phyloP scores from a whole-genome alignment of 2,113 vertebrate species.

The Martes martes region DNA sequence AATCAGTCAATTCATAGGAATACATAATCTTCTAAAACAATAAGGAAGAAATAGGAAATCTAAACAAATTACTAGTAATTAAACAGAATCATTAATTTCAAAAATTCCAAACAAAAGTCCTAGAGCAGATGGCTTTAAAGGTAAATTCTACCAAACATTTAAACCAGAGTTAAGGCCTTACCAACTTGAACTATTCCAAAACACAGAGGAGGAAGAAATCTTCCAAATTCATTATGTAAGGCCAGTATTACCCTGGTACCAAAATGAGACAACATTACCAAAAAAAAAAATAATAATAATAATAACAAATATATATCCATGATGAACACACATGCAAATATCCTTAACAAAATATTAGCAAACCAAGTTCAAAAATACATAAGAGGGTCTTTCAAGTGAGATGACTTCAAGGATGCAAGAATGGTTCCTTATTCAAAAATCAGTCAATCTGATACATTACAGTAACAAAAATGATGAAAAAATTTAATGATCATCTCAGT shows the following conservation, averaged over 20 bases:
- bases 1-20: not conserved
- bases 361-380: not conserved
- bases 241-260: not conserved
- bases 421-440: not conserved
- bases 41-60: not conserved
- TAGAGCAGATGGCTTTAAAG: not conserved
- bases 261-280: not conserved
- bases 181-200: not conserved
- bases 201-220: not conserved
- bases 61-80: not conserved
- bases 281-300: not conserved
- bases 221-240: not conserved
- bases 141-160: not conserved
- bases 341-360: not conserved
- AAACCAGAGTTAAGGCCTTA: not conserved
- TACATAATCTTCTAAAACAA: not conserved
- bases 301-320: not conserved
- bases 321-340: not conserved
- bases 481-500: not conserved
- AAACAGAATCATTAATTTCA: not conserved
- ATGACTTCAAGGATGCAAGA: not conserved
- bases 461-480: not conserved
- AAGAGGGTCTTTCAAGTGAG: not conserved
- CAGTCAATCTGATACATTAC: not conserved
- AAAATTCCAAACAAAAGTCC: not conserved